Percentiles rank a stretch among this genome's conserved stretches.
phyloP scores from a whole-genome alignment of 2,797 vertebrate genomes.

The Notolepis coatsorum region DNA sequence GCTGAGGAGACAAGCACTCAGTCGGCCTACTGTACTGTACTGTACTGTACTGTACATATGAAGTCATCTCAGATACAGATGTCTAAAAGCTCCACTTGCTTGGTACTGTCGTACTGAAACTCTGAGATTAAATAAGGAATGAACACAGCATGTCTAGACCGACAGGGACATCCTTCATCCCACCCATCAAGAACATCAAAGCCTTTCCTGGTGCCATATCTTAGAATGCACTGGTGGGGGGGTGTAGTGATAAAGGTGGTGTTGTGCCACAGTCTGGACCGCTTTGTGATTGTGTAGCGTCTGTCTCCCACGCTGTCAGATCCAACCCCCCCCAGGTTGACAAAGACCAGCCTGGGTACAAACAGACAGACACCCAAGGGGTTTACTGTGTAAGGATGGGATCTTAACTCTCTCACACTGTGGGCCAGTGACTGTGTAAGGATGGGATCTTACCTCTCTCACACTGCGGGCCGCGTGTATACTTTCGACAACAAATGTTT shows the following conservation, averaged over 20 bases:
- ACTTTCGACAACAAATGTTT: no score
- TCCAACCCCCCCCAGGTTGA: not conserved
- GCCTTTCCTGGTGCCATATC: slow-evolving; percentile 35
- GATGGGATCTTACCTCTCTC: no score
- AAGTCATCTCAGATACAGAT: slow-evolving; percentile 46
- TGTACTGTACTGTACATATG: slow-evolving; percentile 27
- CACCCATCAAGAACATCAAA: slow-evolving; percentile 42
- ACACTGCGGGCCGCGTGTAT: no score
- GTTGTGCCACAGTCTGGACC: not conserved
- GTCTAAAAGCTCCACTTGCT: slow-evolving; percentile 8
- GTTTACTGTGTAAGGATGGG: not conserved
- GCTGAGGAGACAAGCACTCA: slow-evolving; percentile 48
- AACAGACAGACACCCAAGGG: not conserved
- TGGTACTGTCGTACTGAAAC: not conserved
- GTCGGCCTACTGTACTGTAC: slow-evolving; percentile 45
- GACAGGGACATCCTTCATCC: slow-evolving; percentile 31
- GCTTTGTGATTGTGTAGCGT: not conserved
- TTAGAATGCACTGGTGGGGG: slow-evolving; percentile 2
- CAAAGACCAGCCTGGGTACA: not conserved
- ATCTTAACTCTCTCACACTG: no score
- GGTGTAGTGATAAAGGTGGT: slow-evolving; percentile 12
- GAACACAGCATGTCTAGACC: slow-evolving; percentile 31
- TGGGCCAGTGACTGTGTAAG: no score
- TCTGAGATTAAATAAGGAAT: slow-evolving; percentile 13
- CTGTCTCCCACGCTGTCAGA: not conserved